These are phyloP conservation scores for Oenanthe melanoleuca DNA, from an alignment of 2,113 vertebrate species.

Conservation along the genomic window DNA sequence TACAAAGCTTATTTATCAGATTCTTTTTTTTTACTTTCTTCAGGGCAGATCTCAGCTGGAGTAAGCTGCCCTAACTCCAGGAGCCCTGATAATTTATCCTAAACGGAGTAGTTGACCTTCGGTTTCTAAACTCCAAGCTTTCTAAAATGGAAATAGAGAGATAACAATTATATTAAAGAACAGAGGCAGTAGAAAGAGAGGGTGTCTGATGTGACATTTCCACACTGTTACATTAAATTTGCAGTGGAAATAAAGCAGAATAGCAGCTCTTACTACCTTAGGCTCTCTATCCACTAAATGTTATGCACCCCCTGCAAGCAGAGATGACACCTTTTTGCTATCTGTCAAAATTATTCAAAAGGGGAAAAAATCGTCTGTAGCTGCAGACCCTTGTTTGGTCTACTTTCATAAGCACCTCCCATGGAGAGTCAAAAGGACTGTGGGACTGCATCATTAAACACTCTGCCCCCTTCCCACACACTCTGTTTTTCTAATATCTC, in stretches of 20 bases:
- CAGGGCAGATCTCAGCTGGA: background rate
- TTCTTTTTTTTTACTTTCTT: background rate
- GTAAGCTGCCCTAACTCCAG: background rate
- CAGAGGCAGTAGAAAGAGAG: background rate
- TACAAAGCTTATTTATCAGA: background rate
- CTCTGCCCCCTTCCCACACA: background rate
- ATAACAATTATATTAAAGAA: background rate
- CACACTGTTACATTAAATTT: background rate
- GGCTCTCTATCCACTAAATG: background rate
- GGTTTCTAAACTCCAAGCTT: background rate
- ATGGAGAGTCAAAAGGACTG: background rate
- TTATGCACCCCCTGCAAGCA: background rate
- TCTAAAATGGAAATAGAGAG: background rate
- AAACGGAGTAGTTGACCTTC: background rate
- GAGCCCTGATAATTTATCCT: background rate
- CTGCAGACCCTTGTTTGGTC: background rate
- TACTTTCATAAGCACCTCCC: background rate
- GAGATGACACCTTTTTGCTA: background rate
- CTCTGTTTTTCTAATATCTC: background rate
- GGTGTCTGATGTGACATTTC: slow-evolving; percentile 16
- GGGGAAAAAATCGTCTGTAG: background rate
- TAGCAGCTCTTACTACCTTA: background rate
- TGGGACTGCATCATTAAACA: background rate
- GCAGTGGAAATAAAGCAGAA: slow-evolving; percentile 24
- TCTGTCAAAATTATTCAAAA: background rate